Conservation (phyloP, 1,140 invertebrate species). For the Caerostris darwini region DNA sequence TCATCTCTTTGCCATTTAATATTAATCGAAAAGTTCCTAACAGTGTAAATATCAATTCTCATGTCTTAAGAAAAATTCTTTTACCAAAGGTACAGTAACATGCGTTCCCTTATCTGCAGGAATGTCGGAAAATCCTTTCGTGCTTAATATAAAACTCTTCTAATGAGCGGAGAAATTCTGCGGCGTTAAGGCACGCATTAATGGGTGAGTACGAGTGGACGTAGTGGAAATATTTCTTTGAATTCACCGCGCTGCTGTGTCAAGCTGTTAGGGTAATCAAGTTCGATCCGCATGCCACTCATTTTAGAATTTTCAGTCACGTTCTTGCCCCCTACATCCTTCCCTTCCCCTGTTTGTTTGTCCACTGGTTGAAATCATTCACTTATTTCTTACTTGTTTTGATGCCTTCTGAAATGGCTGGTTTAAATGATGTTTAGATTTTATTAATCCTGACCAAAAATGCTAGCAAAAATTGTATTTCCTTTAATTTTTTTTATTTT, state of each 20-base stretch:
- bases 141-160: not conserved
- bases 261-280: slow-evolving; percentile 34
- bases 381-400: not conserved
- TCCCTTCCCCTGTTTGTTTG: not conserved
- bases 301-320: slow-evolving; percentile 19
- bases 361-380: not conserved
- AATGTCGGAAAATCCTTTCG: not conserved
- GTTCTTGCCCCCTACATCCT: not conserved
- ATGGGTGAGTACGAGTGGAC: not conserved
- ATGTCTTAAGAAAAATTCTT: too few relatives aligned
- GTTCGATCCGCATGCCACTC: slow-evolving; percentile 63
- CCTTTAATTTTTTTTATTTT: too few relatives aligned
- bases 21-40: too few relatives aligned
- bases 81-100: too few relatives aligned
- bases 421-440: too few relatives aligned
- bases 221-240: slow-evolving; percentile 26
- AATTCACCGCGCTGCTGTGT: slow-evolving; percentile 17
- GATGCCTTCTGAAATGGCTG: too few relatives aligned
- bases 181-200: slow-evolving; percentile 23
- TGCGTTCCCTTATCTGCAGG: not conserved
- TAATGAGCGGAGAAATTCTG: not conserved
- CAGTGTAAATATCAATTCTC: too few relatives aligned
- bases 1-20: too few relatives aligned
- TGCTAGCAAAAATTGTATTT: too few relatives aligned
- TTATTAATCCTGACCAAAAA: too few relatives aligned